Evolutionary conservation across 2,113 vertebrate genomes (phyloP).

Genomic region (Apteryx mantelli): DNA sequence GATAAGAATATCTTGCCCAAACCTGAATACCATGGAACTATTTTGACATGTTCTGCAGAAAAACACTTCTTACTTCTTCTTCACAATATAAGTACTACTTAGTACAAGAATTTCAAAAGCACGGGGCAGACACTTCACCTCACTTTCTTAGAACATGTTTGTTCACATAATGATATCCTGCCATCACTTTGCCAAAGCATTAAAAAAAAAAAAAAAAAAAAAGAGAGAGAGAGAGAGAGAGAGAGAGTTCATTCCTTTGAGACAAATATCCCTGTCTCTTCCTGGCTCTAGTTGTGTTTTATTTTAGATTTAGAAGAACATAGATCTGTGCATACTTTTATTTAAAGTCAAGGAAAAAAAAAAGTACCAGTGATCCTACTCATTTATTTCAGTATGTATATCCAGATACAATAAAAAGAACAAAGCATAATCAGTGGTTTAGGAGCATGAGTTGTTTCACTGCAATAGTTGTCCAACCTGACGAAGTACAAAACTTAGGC

Average conservation of each 20-base stretch:
- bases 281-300: background rate
- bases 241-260: background rate
- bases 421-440: background rate
- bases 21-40: background rate
- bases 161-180: background rate
- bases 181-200: background rate
- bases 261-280: background rate
- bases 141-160: background rate
- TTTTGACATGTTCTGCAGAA: background rate
- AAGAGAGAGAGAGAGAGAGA: background rate
- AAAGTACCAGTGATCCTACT: background rate
- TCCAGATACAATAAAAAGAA: background rate
- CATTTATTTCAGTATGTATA: background rate
- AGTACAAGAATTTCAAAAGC: background rate
- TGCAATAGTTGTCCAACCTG: background rate
- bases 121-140: background rate
- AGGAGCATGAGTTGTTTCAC: background rate
- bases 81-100: background rate
- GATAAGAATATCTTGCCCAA: background rate
- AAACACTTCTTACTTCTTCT: background rate
- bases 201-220: background rate
- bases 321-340: background rate
- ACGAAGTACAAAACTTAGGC: background rate
- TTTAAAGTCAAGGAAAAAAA: background rate
- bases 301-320: background rate